Base-by-base conservation (phyloP, 2,797 vertebrate species). In the Bufotes viridis region DNA sequence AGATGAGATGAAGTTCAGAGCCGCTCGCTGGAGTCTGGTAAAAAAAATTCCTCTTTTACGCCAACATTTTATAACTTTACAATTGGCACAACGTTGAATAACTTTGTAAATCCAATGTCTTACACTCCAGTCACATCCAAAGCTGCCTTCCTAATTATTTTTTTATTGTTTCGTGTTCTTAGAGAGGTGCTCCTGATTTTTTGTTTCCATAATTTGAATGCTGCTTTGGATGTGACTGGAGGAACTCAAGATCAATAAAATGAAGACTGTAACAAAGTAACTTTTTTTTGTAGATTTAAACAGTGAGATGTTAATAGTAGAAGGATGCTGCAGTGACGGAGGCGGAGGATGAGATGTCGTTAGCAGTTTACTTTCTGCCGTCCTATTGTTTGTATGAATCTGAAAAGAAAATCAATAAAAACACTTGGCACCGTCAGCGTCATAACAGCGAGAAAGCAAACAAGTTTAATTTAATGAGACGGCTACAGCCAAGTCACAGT, bases 361-460 rank as follows among this genome's bases (percentile, higher is more conserved):
- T 49, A 49, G n/a, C 70, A 18, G 34, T 34, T 34, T 3, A 69
- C 13, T 72, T 72, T 72, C 69, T 11, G 34, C 42, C 42, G 42
- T 42, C 20, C 72, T n/a, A 75, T 75, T 75, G 72, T 75, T 42
- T 49, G 42, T 49, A 75, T 75, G 72, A 75, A 75, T 75, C 51
- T 75, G 72, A 75, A 75, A 75, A 75, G 72, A 75, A 75, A 74
- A 75, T 75, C 72, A 51, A 75, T 75, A 51, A 75, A 75, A 75
- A 75, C 72, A 75, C n/a, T 75, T 75, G 72, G 72, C 72, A 51
- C 7, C 20, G 42, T n/a, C 42, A 13, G 34, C 72, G 42, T 11
- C 72, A 51, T 75, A 75, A 75, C 18, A 75, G 9, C 10, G 18
- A 51, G 72, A 75, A 75, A 75, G 72, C 72, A 75, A 75, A 75